These are phyloP conservation scores for Prosapia bicincta DNA, from an alignment of 2,888 invertebrate genomes.

Conservation along the genomic window DNA sequence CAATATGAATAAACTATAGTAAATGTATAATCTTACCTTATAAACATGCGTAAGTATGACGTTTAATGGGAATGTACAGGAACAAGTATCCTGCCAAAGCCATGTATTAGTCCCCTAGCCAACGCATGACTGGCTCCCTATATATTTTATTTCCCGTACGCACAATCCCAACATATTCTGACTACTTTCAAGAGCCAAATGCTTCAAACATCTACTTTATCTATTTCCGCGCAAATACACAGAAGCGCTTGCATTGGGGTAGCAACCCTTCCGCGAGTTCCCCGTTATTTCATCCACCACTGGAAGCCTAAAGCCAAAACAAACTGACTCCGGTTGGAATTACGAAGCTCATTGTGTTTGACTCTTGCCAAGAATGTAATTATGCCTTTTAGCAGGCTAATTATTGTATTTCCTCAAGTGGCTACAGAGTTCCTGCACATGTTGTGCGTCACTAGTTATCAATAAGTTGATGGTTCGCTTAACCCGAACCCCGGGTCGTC, in stretches of 20 bases:
- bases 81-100: no score
- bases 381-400: neutral
- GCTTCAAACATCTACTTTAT: neutral
- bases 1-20: no score
- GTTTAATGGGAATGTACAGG: no score
- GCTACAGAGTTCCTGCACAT: neutral
- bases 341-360: neutral
- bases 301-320: neutral
- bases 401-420: conserved; percentile 2
- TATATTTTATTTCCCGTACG: no score
- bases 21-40: no score
- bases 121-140: no score
- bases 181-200: neutral
- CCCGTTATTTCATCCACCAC: neutral
- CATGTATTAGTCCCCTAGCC: no score
- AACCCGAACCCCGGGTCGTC: neutral
- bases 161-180: neutral
- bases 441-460: neutral
- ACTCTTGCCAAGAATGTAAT: neutral
- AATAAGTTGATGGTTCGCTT: neutral
- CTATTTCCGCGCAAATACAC: neutral
- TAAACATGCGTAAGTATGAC: no score
- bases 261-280: neutral
- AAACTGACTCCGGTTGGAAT: neutral
- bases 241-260: neutral